Evolutionary conservation across 1,140 invertebrate species (phyloP), one percentile per base, ranked within the genome.

Genomic region (Nomia melanderi): DNA sequence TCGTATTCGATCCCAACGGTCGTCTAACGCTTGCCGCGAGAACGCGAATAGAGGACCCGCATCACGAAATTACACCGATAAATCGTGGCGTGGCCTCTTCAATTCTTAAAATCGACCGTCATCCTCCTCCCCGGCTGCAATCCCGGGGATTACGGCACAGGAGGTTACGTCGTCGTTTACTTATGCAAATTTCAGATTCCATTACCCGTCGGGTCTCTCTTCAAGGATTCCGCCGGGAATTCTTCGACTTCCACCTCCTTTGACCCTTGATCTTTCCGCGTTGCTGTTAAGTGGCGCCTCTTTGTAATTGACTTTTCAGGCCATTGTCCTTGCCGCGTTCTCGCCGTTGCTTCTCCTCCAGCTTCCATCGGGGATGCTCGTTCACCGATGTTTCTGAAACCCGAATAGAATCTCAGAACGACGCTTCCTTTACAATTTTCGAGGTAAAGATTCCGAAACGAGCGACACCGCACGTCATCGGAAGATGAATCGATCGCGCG

Each of bases 191-290:
- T 62, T n/a, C 2, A 25, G 33, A 39, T 60, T 60, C 59, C 33
- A 25, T 39, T 39, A 25, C 33, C 59, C 29, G 59, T 12, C 33
- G 9, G 31, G 20, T 60, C 20, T 64, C 60, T 17, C 64, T 69
- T 53, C 72, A 76, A 79, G 77, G 63, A 76, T 76, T 66, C 64
- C 44, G n/a, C 63, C n/a, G 12, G 27, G 63, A 50, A 47, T 75
- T 67, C 71, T 75, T 23, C 14, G 17, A 47, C 54, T 54, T 44
- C 27, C 29, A 56, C 36, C 44, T 50, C 14, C 23, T 50, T n/a
- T 29, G 47, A 53, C 39, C 53, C 53, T 29, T 33, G 7, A 20
- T 54, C 44, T 74, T 64, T 79, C 25, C 4, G 23, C 33, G 31
- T 12, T 39, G 59, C 11, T 17, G 0, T 36, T 1, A 14, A 62